Percentiles rank a stretch among this genome's conserved stretches.
Evolutionary conservation across 2,113 vertebrate genomes (phyloP).

Genomic region (Aspiorhynchus laticeps): DNA sequence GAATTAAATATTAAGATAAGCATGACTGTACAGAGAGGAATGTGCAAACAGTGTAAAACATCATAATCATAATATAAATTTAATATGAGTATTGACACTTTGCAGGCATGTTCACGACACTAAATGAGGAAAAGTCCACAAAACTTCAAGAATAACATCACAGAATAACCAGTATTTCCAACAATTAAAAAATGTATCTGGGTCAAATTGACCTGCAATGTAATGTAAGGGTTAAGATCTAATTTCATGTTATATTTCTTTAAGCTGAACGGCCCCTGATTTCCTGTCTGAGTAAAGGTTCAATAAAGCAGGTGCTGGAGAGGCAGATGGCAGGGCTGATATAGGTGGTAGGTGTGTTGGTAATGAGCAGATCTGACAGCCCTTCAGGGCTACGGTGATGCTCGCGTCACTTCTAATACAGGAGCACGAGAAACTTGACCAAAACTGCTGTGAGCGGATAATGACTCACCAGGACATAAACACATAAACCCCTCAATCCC

Average conservation of each 20-base stretch:
- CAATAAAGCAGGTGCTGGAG: not conserved
- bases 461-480: slow-evolving; percentile 67
- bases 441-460: slow-evolving; percentile 66
- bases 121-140: not conserved
- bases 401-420: slow-evolving; percentile 68
- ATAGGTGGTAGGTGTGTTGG: slow-evolving; percentile 6
- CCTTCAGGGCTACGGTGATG: slow-evolving; percentile 47
- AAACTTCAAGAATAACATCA: not conserved
- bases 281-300: not conserved
- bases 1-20: too few relatives aligned
- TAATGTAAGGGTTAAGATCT: not conserved
- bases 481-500: not conserved
- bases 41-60: too few relatives aligned
- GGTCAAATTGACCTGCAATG: not conserved
- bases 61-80: not conserved
- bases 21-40: too few relatives aligned
- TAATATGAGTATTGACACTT: not conserved
- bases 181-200: not conserved
- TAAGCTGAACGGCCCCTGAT: not conserved
- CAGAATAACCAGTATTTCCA: not conserved
- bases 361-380: slow-evolving; percentile 41
- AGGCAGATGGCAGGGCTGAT: not conserved
- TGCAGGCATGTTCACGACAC: not conserved
- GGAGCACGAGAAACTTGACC: slow-evolving; percentile 44
- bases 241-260: not conserved